Conservation (phyloP, 2,797 vertebrate genomes). For the Premnoplex brunnescens region DNA sequence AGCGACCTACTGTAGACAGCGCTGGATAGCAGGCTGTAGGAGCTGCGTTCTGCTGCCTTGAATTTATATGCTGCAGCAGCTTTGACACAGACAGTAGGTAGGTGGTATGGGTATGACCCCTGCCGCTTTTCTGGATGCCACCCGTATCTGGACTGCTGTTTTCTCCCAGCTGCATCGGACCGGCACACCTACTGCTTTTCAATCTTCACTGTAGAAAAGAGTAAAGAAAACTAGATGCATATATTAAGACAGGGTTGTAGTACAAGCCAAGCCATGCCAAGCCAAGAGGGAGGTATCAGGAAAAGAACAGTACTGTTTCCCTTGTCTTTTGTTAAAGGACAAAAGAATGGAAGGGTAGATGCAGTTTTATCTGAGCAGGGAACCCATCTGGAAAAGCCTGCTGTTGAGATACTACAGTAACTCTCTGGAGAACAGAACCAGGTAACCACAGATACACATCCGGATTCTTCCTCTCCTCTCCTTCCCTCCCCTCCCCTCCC, state of each 20-base stretch:
- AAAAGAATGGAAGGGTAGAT: not conserved
- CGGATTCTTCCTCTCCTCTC: not conserved
- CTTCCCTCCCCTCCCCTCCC: not conserved
- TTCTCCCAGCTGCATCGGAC: not conserved
- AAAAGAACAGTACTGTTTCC: not conserved
- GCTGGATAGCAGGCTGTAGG: not conserved
- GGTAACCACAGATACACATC: not conserved
- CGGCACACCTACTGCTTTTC: not conserved
- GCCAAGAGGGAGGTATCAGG: not conserved
- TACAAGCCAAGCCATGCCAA: not conserved
- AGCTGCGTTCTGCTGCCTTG: not conserved
- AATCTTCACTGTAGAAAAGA: not conserved
- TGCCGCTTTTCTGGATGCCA: not conserved
- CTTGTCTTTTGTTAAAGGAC: not conserved
- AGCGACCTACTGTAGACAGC: not conserved
- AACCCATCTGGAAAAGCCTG: not conserved
- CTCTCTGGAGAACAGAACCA: not conserved
- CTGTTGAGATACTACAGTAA: not conserved
- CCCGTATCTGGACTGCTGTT: not conserved
- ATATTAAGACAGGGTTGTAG: not conserved
- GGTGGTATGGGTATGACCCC: not conserved
- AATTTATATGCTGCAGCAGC: conserved; percentile 9
- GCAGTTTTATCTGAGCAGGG: not conserved
- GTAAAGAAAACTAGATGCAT: not conserved
- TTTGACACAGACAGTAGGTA: not conserved